phyloP scores from a whole-genome alignment of 2,888 invertebrate species.

The Chloromyia formosa region DNA sequence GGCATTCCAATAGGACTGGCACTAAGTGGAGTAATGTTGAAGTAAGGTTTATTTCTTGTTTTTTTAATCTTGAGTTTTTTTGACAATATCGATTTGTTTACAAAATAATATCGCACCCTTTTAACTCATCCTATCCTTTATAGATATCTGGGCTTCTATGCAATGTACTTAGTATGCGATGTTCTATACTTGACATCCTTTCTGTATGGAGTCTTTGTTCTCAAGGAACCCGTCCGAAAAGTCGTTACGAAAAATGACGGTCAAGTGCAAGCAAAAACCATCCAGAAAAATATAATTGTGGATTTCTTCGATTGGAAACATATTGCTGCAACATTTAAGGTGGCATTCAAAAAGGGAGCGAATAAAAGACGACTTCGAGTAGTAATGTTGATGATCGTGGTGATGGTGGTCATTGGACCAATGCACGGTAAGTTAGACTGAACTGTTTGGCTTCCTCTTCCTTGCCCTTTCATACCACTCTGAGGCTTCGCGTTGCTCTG shows the following conservation, averaged over 20 bases:
- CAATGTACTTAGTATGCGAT: constrained; percentile 81
- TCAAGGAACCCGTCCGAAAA: constrained; percentile 69
- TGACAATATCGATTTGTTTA: too few species aligned
- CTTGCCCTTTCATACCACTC: too few species aligned
- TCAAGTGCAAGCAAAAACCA: constrained; percentile 45
- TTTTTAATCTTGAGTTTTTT: too few species aligned
- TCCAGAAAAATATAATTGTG: constrained; percentile 56
- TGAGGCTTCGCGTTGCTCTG: too few species aligned
- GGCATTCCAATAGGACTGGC: constrained; percentile 92
- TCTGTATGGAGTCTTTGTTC: constrained; percentile 75
- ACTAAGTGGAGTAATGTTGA: constrained; percentile 80
- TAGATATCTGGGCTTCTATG: constrained; percentile 79
- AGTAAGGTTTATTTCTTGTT: constrained; percentile 56
- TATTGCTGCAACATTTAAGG: constrained; percentile 79
- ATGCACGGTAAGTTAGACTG: constrained; percentile 82
- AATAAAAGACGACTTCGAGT: constrained; percentile 79
- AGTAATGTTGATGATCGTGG: constrained; percentile 79
- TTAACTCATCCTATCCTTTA: constrained; percentile 21
- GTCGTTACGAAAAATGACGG: constrained; percentile 50
- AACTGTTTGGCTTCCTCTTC: too few species aligned
- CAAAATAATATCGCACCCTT: too few species aligned
- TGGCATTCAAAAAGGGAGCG: constrained; percentile 81
- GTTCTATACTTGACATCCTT: constrained; percentile 78
- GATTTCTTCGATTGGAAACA: constrained; percentile 82
- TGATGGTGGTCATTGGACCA: constrained; percentile 86